Evolutionary conservation across 2,797 vertebrate genomes (phyloP), one percentile per base, ranked within the genome.

Genomic region (Poeciliopsis gracilis): DNA sequence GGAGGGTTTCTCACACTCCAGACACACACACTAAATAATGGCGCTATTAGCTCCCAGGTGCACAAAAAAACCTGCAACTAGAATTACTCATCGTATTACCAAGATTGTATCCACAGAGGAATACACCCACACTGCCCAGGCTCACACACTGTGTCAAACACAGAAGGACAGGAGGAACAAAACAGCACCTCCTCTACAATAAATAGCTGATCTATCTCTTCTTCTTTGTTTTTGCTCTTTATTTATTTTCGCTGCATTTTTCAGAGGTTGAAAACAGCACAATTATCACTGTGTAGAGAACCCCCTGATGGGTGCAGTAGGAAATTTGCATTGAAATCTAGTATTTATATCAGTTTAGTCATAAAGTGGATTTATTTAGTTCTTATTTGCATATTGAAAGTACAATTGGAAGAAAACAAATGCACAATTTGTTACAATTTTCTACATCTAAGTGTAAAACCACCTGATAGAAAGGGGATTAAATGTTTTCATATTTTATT

Each of bases 91-190:
- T 92, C 83, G 80, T 85, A 86, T 90, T 89, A 87, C 80, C 41
- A 74, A 87, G 81, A 84, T 76, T 79, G 73, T 51, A 76, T 82
- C 71, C 85, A 86, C 74, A 16, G 78, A 82, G 89, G 86, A 91
- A 90, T 87, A 90, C 90, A 86, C 90, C 88, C 90, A 90, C 92
- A 83, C 86, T 90, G 89, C 80, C 77, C 81, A 61, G 79, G 75
- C 82, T 84, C 51, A 77, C 78, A 81, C 43, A 10, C 47, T 79
- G 63, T 83, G 69, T 87, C 73, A 76, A 78, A 82, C 86, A 89
- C 77, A 85, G 47, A 77, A 77, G 86, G 74, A 77, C 83, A 66
- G 76, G 49, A 73, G 46, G 74, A 88, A 59, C 75, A 84, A 63
- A 74, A 80, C 69, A 61, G 47, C 77, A 76, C 25, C 78, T 75